Percentiles rank a stretch among this genome's conserved stretches.
Conservation (phyloP, 2,113 vertebrate genomes). For the Xenopus borealis region DNA sequence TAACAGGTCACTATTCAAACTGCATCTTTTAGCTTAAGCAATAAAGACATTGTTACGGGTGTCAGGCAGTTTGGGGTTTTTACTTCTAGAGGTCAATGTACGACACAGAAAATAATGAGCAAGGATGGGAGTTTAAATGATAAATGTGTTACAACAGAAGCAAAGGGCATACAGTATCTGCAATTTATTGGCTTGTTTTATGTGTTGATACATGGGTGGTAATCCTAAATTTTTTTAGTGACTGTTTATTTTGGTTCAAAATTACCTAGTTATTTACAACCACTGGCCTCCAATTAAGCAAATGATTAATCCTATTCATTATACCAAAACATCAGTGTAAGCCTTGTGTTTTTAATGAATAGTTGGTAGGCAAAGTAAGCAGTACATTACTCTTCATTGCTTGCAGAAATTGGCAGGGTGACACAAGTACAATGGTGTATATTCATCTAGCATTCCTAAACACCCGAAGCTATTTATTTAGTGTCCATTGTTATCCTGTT, state of each 20-base stretch:
- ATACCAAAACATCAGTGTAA: constrained; percentile 20
- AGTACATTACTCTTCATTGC: constrained; percentile 27
- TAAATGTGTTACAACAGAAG: constrained; percentile 1
- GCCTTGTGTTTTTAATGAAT: constrained; percentile 28
- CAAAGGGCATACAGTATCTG: neutral
- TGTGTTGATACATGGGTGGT: no score
- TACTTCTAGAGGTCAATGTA: constrained; percentile 47
- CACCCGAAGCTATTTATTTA: constrained; percentile 7
- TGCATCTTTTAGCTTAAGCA: constrained; percentile 53
- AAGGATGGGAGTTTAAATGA: constrained; percentile 20
- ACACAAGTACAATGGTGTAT: neutral
- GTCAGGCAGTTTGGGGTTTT: constrained; percentile 48
- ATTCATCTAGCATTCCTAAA: constrained; percentile 13
- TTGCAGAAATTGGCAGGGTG: constrained; percentile 20
- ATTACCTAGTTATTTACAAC: constrained; percentile 6
- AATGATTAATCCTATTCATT: constrained; percentile 30
- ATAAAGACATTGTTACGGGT: constrained; percentile 55
- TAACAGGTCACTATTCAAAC: constrained; percentile 63
- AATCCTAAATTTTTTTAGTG: neutral
- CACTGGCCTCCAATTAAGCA: constrained; percentile 16
- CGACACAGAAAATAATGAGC: constrained; percentile 38
- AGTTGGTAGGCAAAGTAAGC: constrained; percentile 30
- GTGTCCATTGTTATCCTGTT: no score
- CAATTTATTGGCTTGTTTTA: no score
- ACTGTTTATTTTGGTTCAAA: constrained; percentile 17